phyloP scores from a whole-genome alignment of 2,113 vertebrate genomes.

The Phalacrocorax brasilianus region DNA sequence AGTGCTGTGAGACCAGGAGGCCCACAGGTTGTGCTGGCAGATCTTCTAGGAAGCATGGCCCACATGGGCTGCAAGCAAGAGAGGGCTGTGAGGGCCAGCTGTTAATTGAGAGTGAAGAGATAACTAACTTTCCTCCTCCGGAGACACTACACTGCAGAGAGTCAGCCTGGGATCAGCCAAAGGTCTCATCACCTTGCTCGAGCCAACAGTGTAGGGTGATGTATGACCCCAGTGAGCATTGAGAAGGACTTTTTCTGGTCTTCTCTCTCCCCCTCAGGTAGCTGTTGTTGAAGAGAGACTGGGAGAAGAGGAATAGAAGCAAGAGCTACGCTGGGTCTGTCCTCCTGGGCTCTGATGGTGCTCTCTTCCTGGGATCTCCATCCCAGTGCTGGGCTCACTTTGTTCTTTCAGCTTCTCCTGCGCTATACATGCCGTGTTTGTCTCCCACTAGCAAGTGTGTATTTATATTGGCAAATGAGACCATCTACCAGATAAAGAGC shows the following conservation, averaged over 20 bases:
- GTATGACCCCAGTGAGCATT: background rate
- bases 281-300: background rate
- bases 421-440: accelerated
- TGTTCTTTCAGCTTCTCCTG: background rate
- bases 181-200: background rate
- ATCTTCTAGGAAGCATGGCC: background rate
- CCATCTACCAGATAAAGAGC: background rate
- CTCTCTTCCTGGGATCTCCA: background rate
- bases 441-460: background rate
- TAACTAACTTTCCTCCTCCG: background rate
- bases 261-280: background rate
- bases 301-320: background rate
- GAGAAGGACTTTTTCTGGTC: background rate
- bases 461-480: background rate
- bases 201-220: background rate
- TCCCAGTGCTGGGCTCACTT: background rate
- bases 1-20: accelerated
- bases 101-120: background rate
- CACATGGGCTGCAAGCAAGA: background rate
- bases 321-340: background rate
- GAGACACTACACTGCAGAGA: background rate
- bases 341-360: accelerated
- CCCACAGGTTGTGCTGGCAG: background rate
- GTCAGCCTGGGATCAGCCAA: background rate
- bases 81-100: background rate